phyloP scores from a whole-genome alignment of 2,113 vertebrate species.

The Herpailurus yagouaroundi region DNA sequence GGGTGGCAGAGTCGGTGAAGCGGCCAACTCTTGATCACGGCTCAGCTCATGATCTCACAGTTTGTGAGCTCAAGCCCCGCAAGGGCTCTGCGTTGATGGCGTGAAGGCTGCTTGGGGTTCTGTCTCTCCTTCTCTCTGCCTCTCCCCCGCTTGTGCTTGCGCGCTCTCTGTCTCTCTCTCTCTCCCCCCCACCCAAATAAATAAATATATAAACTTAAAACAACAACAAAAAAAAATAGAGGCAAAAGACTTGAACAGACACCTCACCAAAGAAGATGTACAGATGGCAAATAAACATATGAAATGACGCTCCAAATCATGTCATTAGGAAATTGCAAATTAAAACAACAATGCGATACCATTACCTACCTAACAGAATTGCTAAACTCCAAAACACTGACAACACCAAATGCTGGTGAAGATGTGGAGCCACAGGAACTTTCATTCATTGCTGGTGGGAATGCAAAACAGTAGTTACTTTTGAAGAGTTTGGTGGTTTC shows the following conservation, averaged over 20 bases:
- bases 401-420: background rate
- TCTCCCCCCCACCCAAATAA: too few relatives aligned
- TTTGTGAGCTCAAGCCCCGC: too few relatives aligned
- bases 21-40: too few relatives aligned
- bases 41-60: too few relatives aligned
- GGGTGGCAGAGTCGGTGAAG: too few relatives aligned
- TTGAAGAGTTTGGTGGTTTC: background rate
- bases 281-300: background rate
- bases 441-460: background rate
- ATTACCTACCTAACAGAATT: background rate
- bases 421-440: rapidly evolving
- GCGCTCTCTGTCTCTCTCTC: too few relatives aligned
- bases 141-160: too few relatives aligned
- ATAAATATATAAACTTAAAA: too few relatives aligned
- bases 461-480: background rate
- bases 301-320: background rate
- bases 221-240: background rate
- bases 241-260: background rate
- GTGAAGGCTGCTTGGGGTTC: too few relatives aligned
- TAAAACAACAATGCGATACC: background rate
- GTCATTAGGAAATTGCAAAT: background rate
- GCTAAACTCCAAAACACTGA: background rate
- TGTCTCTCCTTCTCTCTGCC: too few relatives aligned
- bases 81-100: too few relatives aligned
- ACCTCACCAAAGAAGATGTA: background rate